phyloP scores from a whole-genome alignment of 1,140 invertebrate species.

The Eumaeus atala region DNA sequence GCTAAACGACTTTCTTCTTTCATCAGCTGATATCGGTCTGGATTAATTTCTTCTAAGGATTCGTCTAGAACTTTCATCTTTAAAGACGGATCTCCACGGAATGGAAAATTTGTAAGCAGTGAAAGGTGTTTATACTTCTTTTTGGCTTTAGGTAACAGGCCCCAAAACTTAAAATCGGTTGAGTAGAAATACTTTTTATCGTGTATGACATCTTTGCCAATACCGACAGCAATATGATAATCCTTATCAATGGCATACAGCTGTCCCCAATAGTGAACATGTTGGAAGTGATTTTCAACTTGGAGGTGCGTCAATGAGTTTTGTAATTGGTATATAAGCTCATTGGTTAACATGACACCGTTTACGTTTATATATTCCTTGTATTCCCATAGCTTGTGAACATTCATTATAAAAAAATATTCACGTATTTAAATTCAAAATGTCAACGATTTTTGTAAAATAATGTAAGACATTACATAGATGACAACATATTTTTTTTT shows the following conservation, averaged over 20 bases:
- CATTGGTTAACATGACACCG: constrained; percentile 78
- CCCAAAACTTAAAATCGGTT: constrained; percentile 80
- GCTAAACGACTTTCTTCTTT: constrained; percentile 86
- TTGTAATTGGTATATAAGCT: constrained; percentile 79
- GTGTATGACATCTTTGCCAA: constrained; percentile 78
- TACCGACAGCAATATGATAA: constrained; percentile 85
- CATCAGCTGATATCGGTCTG: constrained; percentile 72
- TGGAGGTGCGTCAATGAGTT: constrained; percentile 82
- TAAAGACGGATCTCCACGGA: constrained; percentile 52
- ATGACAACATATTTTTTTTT: too few species aligned
- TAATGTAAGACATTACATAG: too few species aligned
- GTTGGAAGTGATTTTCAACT: constrained; percentile 83
- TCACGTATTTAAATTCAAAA: too few species aligned
- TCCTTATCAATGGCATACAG: constrained; percentile 80
- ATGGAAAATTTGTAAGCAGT: constrained; percentile 56
- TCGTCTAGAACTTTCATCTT: constrained; percentile 67
- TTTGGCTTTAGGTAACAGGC: constrained; percentile 77
- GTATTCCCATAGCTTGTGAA: constrained; percentile 64
- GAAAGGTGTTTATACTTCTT: constrained; percentile 76
- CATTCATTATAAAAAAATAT: constrained; percentile 37
- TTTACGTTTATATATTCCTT: constrained; percentile 60
- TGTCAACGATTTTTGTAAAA: too few species aligned
- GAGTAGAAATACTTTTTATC: constrained; percentile 83
- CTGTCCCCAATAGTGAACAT: constrained; percentile 84
- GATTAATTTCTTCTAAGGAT: constrained; percentile 55